Evolutionary conservation across 1,140 invertebrate species (phyloP), one percentile per base, ranked within the genome.

Genomic region (Chelonus insularis): DNA sequence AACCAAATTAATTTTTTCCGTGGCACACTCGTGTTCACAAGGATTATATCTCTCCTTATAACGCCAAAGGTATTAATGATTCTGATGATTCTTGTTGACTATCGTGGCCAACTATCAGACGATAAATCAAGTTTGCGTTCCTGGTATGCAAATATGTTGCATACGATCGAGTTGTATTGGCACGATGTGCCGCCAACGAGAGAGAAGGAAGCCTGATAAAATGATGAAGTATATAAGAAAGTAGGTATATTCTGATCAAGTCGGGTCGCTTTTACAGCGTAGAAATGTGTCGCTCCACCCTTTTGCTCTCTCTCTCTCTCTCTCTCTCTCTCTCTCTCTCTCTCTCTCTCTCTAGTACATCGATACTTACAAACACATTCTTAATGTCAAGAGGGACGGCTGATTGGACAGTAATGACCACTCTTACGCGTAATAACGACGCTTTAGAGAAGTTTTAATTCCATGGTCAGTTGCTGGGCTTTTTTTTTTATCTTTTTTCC

Each of bases 91-190:
- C 55, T 63, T 45, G 52, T 51, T 52, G n/a, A n/a, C 25, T 62
- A 59, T 55, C 56, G 34, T 1, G 21, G 25, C 39, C 12, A 21
- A 29, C 57, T 47, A 60, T 57, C 56, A 43, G 47, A 32, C 45
- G 60, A 63, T 62, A 63, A 65, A 65, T 65, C 64, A 65, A 56
- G 64, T 25, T 47, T 34, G 59, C 54, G 21, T 60, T 50, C 43
- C 56, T 62, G 60, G 60, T 66, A 66, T 66, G 64, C 64, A 66
- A 66, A 66, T 66, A 63, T 57, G 25, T 43, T 52, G 58, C 45
- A n/a, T 63, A 56, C 34, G 60, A 66, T 66, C 64, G 37, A 59
- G 50, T 62, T 59, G 21, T 32, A 58, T 55, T 21, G 29, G 57
- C 57, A 36, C 37, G 45, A 4, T 16, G 47, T 39, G 18, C 12